phyloP scores from a whole-genome alignment of 2,888 invertebrate species.

The Anoncus sp. region DNA sequence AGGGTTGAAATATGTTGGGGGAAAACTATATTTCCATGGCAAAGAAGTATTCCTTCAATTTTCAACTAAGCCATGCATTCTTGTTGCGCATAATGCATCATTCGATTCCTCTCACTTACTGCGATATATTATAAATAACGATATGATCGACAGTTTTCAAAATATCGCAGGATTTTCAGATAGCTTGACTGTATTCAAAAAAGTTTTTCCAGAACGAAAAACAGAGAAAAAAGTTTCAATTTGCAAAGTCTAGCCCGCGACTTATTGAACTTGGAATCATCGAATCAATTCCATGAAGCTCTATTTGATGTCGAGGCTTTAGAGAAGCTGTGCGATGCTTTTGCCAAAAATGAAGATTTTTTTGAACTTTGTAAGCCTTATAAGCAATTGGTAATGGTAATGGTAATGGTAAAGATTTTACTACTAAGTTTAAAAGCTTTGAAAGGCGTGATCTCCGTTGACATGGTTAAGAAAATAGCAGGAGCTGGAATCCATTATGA shows the following conservation, averaged over 20 bases:
- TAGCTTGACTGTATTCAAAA: conserved; percentile 37
- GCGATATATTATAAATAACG: conserved; percentile 27
- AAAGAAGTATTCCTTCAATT: conserved; percentile 43
- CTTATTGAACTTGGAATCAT: conserved; percentile 23
- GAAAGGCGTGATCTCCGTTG: conserved; percentile 28
- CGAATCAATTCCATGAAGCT: conserved; percentile 43
- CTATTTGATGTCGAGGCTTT: conserved; percentile 43
- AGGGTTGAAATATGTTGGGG: conserved; percentile 51
- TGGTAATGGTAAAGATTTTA: conserved; percentile 8
- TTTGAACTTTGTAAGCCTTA: conserved; percentile 6
- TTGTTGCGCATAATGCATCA: conserved; percentile 54
- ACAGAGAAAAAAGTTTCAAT: conserved; percentile 17
- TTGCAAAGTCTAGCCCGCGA: conserved; percentile 33
- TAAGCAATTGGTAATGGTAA: conserved; percentile 19
- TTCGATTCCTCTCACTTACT: conserved; percentile 54
- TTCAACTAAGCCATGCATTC: conserved; percentile 33
- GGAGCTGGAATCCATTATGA: conserved; percentile 12
- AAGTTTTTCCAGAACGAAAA: conserved; percentile 10
- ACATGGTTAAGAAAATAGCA: conserved; percentile 41
- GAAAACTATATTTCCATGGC: conserved; percentile 53
- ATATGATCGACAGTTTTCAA: conserved; percentile 42
- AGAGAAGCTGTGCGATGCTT: conserved; percentile 21
- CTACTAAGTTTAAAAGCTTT: conserved; percentile 22
- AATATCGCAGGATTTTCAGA: conserved; percentile 54
- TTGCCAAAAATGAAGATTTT: conserved; percentile 30